These are phyloP conservation scores for Diaperis boleti DNA, from an alignment of 2,888 invertebrate species.

Conservation along the genomic window DNA sequence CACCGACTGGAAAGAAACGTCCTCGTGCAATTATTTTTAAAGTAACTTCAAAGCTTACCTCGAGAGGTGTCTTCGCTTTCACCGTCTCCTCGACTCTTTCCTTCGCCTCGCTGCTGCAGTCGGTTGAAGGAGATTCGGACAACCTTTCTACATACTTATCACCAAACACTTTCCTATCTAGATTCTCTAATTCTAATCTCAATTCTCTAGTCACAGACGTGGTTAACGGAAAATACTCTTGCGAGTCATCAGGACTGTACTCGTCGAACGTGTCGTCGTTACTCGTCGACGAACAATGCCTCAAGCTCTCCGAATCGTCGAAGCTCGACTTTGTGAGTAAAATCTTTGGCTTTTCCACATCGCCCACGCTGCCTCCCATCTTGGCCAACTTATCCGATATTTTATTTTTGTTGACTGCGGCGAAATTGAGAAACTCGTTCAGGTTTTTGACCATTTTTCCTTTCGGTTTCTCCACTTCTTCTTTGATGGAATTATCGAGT, in stretches of 20 bases:
- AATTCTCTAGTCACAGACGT: slow-evolving; percentile 88
- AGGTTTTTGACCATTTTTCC: slow-evolving; percentile 78
- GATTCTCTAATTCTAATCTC: slow-evolving; percentile 83
- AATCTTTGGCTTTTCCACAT: slow-evolving; percentile 64
- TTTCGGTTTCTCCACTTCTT: slow-evolving; percentile 65
- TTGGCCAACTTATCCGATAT: slow-evolving; percentile 62
- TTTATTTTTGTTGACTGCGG: slow-evolving; percentile 75
- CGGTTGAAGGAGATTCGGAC: slow-evolving; percentile 56
- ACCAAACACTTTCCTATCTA: slow-evolving; percentile 87
- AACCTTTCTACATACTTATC: slow-evolving; percentile 62
- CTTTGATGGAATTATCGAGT: slow-evolving; percentile 66
- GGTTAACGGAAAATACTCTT: slow-evolving; percentile 88
- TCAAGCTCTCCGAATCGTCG: slow-evolving; percentile 68
- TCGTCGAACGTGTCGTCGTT: slow-evolving; percentile 67
- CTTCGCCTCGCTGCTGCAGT: slow-evolving; percentile 48
- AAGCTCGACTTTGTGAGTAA: slow-evolving; percentile 67
- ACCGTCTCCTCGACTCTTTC: slow-evolving; percentile 37
- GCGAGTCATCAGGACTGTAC: slow-evolving; percentile 83
- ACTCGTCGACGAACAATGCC: slow-evolving; percentile 58
- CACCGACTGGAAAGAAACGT: neutral
- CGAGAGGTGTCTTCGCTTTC: neutral
- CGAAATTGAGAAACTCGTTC: slow-evolving; percentile 86
- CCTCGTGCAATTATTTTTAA: neutral
- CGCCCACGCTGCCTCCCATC: slow-evolving; percentile 42
- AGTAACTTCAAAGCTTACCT: neutral